Conservation (phyloP, 2,888 invertebrate species). For the Apamea anceps region DNA sequence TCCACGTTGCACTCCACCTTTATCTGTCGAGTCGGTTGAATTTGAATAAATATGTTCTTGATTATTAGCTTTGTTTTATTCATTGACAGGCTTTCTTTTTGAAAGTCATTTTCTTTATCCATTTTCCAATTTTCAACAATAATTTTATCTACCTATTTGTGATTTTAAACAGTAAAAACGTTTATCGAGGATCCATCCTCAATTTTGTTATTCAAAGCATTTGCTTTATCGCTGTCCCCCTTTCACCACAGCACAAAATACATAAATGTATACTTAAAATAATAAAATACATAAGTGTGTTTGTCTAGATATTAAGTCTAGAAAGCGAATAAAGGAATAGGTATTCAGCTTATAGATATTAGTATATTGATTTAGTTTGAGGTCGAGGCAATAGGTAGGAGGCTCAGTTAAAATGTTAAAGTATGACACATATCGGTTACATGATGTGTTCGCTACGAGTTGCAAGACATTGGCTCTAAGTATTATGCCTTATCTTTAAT, state of each 20-base stretch:
- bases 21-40: slow-evolving; percentile 13
- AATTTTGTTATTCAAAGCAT: slow-evolving; percentile 5
- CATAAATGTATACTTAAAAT: slow-evolving; percentile 21
- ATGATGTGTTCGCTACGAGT: slow-evolving; percentile 18
- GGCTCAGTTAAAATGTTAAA: slow-evolving; percentile 22
- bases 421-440: slow-evolving; percentile 41
- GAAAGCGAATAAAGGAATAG: slow-evolving; percentile 47
- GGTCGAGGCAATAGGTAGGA: slow-evolving; percentile 24
- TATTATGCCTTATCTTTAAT: slow-evolving; percentile 51
- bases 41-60: slow-evolving; percentile 17
- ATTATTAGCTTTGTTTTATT: slow-evolving; percentile 6
- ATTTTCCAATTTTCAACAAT: slow-evolving; percentile 1
- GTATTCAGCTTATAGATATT: slow-evolving; percentile 41
- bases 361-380: slow-evolving; percentile 35
- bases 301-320: slow-evolving; percentile 37
- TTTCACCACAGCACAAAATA: slow-evolving; percentile 50
- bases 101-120: background rate
- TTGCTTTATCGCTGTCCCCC: slow-evolving; percentile 1
- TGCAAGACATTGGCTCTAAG: slow-evolving; percentile 38
- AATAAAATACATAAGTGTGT: slow-evolving; percentile 8
- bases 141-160: background rate
- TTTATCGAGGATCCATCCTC: background rate
- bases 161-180: slow-evolving; percentile 2
- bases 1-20: slow-evolving; percentile 3
- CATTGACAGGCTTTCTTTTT: slow-evolving; percentile 3